These are phyloP conservation scores for Drosophila carrolli DNA, from an alignment of 1,140 invertebrate genomes.

Conservation along the genomic window DNA sequence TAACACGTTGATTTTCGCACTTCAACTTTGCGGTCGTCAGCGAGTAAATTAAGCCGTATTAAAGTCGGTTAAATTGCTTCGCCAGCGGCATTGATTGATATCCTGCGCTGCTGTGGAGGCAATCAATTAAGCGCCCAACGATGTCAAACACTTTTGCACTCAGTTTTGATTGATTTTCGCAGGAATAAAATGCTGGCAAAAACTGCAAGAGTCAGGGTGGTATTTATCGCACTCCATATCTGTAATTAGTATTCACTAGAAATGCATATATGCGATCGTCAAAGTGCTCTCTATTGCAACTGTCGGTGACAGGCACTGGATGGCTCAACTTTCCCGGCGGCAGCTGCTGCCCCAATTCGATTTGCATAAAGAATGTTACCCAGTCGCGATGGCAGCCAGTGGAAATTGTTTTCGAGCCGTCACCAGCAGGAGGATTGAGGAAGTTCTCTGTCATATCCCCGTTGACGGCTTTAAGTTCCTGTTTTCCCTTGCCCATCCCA, in stretches of 20 bases:
- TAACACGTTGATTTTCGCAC: conserved; percentile 28
- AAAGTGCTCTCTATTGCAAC: background rate
- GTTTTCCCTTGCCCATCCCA: background rate
- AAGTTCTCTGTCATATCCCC: conserved; percentile 13
- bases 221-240: conserved; percentile 13
- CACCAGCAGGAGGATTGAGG: conserved; percentile 24
- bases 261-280: conserved; percentile 8
- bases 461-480: conserved; percentile 40
- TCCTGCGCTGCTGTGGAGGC: conserved; percentile 29
- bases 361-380: conserved; percentile 47
- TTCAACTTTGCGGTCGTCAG: conserved; percentile 21
- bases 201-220: background rate
- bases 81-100: conserved; percentile 36
- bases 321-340: background rate
- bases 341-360: conserved; percentile 28
- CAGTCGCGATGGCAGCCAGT: conserved; percentile 1
- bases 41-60: conserved; percentile 10
- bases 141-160: conserved; percentile 63
- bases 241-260: conserved; percentile 53
- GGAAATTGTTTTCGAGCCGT: conserved; percentile 52
- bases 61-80: conserved; percentile 9
- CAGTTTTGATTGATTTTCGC: conserved; percentile 70
- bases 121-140: conserved; percentile 64
- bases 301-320: background rate
- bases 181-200: background rate